Evolutionary conservation across 2,888 invertebrate genomes (phyloP), one percentile per base, ranked within the genome.

Genomic region (Sialis fuliginosa): DNA sequence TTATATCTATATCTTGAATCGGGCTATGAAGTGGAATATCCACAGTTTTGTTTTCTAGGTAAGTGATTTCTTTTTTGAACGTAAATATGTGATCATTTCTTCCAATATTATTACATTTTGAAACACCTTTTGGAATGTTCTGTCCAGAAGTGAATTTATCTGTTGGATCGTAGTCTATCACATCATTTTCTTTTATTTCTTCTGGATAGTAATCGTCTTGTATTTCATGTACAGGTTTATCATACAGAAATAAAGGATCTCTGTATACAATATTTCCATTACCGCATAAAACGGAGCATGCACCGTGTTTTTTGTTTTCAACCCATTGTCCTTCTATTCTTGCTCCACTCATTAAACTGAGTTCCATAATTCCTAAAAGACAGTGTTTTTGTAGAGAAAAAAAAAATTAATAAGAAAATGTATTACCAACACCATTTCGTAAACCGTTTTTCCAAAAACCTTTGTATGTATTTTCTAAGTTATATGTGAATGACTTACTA

Each of bases 381-480:
- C n/a, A 37, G 12, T 8, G 2, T 35, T 6, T 5, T 10, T 37
- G 2, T 37, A 22, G 22, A 2, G 4, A 2, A 22, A 22, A 22
- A 22, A 2, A 22, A 22, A 2, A 22, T 22, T 4, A 22, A 22
- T 22, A 4, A 2, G 4, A 22, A 22, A 22, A 22, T 22, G 22
- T 22, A 22, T 22, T 48, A 50, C 76, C 76, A 49, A 62, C 61
- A 35, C 75, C 76, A 52, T 69, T 58, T 33, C 74, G 66, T 55
- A 62, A 60, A 6, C 76, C 75, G 44, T 65, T 62, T n/a, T 60
- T 54, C 77, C 77, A 78, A 42, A 61, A 57, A 2, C 78, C 78
- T 41, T 65, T 65, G 57, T 71, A 77, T 39, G 60, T 61, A 50
- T 62, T 70, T 43, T 72, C 62, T 40, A 68, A 64, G 1, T 74